These are phyloP conservation scores for Gopherus evgoodei DNA, from an alignment of 2,113 vertebrate genomes.

Conservation along the genomic window DNA sequence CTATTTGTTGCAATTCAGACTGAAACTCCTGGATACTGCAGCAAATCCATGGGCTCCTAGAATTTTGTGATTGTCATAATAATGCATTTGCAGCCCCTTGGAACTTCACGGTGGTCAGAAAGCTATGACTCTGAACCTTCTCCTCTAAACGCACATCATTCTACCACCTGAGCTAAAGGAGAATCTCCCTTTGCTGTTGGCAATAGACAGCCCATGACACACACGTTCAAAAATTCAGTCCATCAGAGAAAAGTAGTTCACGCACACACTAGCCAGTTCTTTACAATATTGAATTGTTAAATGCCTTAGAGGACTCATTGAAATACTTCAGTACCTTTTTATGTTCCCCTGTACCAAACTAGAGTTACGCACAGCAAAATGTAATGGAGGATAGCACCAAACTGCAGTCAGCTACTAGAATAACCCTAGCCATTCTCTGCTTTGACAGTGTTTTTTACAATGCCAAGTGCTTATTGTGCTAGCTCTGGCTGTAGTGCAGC, in stretches of 20 bases:
- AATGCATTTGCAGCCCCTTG: not conserved
- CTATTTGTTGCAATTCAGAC: fast-evolving
- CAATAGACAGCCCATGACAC: not conserved
- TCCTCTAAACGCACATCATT: not conserved
- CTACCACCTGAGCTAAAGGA: not conserved
- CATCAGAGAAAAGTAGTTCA: not conserved
- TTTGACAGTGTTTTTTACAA: fast-evolving
- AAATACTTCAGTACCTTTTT: not conserved
- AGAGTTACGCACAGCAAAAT: not conserved
- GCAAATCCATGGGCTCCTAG: not conserved
- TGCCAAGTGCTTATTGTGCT: not conserved
- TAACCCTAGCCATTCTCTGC: not conserved
- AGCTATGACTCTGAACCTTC: not conserved
- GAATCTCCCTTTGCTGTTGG: not conserved
- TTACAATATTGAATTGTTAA: no score
- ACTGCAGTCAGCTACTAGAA: not conserved
- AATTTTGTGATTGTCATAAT: not conserved
- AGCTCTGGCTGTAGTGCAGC: not conserved
- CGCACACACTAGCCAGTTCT: no score
- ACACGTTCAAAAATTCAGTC: not conserved
- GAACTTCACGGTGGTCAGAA: not conserved
- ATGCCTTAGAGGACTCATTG: not conserved
- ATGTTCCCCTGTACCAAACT: not conserved
- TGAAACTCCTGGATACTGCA: fast-evolving
- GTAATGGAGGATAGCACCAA: not conserved